These are phyloP conservation scores for Drosophila lacteicornis DNA, from an alignment of 1,140 invertebrate genomes.

Conservation along the genomic window DNA sequence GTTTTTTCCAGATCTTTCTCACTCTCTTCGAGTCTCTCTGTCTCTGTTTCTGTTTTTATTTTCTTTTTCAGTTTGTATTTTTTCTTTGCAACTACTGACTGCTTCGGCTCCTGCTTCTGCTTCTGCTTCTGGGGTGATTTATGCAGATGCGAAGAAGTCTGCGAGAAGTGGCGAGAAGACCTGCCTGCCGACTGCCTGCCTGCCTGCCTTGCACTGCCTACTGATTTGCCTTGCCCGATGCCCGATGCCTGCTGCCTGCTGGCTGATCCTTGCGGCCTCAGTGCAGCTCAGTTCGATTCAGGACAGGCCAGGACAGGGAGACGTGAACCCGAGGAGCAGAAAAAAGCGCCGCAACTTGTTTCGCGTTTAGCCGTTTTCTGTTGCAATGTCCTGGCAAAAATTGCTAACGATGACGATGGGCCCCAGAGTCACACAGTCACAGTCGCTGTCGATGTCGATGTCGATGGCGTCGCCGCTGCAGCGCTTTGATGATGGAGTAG, in stretches of 20 bases:
- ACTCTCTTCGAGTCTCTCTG: constrained; percentile 15
- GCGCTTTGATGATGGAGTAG: constrained; percentile 61
- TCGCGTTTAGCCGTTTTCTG: constrained; percentile 85
- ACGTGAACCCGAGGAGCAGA: constrained; percentile 71
- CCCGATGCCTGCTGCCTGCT: constrained; percentile 29
- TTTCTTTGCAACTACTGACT: constrained; percentile 34
- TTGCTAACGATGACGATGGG: constrained; percentile 80
- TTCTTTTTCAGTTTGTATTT: constrained; percentile 28
- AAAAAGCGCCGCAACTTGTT: constrained; percentile 84
- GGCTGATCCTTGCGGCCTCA: constrained; percentile 29
- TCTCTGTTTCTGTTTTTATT: constrained; percentile 23
- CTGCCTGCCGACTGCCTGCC: constrained; percentile 70
- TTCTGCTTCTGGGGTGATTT: constrained; percentile 64
- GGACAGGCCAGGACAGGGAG: constrained; percentile 57
- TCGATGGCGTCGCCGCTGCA: constrained; percentile 63
- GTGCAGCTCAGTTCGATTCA: constrained; percentile 26
- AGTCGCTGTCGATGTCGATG: constrained; percentile 50
- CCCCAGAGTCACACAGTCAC: constrained; percentile 58
- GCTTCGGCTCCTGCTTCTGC: constrained; percentile 39
- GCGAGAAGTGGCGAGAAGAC: constrained; percentile 59
- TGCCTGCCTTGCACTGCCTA: constrained; percentile 70
- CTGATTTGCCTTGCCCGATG: constrained; percentile 61
- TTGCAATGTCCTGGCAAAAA: constrained; percentile 82
- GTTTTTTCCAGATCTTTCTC: constrained; percentile 20
- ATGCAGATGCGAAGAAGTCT: constrained; percentile 73